These are phyloP conservation scores for Drosophila tristis DNA, from an alignment of 1,140 invertebrate genomes.

Conservation along the genomic window DNA sequence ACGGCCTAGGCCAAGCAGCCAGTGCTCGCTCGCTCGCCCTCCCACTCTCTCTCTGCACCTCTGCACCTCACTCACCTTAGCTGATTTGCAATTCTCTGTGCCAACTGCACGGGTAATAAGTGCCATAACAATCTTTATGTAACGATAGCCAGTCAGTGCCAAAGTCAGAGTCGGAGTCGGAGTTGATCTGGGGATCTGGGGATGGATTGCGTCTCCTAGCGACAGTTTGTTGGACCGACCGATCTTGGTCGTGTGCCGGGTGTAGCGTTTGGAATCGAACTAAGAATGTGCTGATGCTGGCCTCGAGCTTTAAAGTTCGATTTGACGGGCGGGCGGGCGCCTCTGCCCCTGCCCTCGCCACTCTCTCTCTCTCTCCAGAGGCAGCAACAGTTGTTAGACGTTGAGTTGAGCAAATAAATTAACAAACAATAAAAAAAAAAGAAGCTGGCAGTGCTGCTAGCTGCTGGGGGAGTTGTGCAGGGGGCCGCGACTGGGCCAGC, in stretches of 20 bases:
- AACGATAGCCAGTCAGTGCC: constrained; percentile 3
- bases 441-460: neutral
- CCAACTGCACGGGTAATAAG: constrained; percentile 24
- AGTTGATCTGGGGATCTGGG: neutral
- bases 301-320: constrained; percentile 50
- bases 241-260: constrained; percentile 14
- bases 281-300: constrained; percentile 30
- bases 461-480: neutral
- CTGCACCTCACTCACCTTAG: constrained; percentile 25
- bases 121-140: constrained; percentile 28
- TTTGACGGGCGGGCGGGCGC: neutral
- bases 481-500: no score
- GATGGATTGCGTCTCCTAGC: neutral
- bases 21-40: neutral
- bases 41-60: neutral
- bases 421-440: constrained; percentile 31
- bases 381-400: constrained; percentile 27
- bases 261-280: constrained; percentile 36
- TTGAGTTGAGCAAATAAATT: constrained; percentile 27
- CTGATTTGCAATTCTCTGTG: constrained; percentile 32
- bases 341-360: constrained; percentile 5
- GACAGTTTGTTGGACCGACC: neutral
- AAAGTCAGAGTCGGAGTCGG: neutral
- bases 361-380: neutral
- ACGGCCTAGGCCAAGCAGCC: constrained; percentile 26